Base-by-base conservation (phyloP, 2,113 vertebrate species). In the Theristicus caerulescens region DNA sequence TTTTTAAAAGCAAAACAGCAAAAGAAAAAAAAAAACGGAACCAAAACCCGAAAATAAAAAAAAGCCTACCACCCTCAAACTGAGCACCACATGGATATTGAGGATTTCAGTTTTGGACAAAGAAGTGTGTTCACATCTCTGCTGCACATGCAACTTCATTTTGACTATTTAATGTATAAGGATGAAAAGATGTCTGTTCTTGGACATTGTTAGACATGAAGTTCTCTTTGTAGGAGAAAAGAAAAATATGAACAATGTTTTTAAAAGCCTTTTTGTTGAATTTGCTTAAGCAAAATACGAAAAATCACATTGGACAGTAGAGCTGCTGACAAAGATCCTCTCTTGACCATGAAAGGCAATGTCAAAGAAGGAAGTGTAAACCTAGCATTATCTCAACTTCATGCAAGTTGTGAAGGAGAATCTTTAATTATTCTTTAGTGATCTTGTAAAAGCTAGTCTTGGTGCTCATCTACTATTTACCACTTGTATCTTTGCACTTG, bases 301-400 rank as follows among this genome's bases (percentile, higher is more conserved):
- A 67, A 40, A 82, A n/a, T 17, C 15, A 10, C 0, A 0, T 26
- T 62, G 88, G 59, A 36, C n/a, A 17, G 61, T 15, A 18, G 18
- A 69, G 76, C 47, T 89, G 18, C 72, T 94, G 77, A 57, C n/a
- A 34, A 34, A 71, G 57, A 40, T 61, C 65, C 26, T 77, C 59
- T 90, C 66, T 83, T 90, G 94, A 54, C 88, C 32, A 2, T 22
- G 54, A 87, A 88, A 87, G 79, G 44, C 70, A 42, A 1, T 16
- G 34, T 76, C 81, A 65, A n/a, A 95, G 88, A 21, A 87, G 71
- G 93, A 96, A 94, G 82, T 82, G 32, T 54, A 70, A 87, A 91
- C 57, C 40, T 36, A 51, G 40, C 40, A 42, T 42, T 42, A 42
- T 42, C 40, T 42, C 40, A 42, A 42, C 40, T 42, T 42, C 40